These are phyloP conservation scores for Lepidocyrtinus sp. DNA, from an alignment of 2,888 invertebrate species.

Conservation along the genomic window DNA sequence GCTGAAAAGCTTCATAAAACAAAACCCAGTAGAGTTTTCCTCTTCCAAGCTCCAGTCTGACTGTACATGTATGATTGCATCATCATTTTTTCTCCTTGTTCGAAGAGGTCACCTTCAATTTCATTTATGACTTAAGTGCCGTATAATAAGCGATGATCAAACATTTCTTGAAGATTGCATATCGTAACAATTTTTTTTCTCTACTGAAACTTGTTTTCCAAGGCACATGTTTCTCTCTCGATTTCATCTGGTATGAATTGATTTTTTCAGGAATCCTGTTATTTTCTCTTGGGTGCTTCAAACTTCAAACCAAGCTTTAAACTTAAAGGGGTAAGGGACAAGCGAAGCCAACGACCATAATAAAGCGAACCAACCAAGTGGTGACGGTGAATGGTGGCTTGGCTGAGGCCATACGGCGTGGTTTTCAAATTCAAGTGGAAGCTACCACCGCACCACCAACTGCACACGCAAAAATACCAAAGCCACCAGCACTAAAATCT, in stretches of 20 bases:
- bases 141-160: slow-evolving; percentile 2
- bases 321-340: background rate
- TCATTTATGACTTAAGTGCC: background rate
- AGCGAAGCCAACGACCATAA: slow-evolving; percentile 7
- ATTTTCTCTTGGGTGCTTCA: background rate
- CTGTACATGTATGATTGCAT: no score
- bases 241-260: slow-evolving; percentile 29
- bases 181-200: slow-evolving; percentile 32
- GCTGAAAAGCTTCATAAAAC: no score
- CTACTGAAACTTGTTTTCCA: slow-evolving; percentile 43
- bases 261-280: slow-evolving; percentile 51
- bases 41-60: no score
- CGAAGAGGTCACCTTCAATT: slow-evolving; percentile 36
- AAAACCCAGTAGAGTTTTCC: no score
- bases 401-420: slow-evolving; percentile 39
- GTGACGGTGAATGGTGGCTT: slow-evolving; percentile 27
- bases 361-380: background rate
- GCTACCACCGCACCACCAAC: background rate
- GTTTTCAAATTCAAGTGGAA: slow-evolving; percentile 10
- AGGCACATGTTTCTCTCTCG: slow-evolving; percentile 34
- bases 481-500: slow-evolving; percentile 16
- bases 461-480: slow-evolving; percentile 5
- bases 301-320: background rate
- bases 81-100: background rate
- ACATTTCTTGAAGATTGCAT: background rate